Evolutionary conservation across 37 sponge, comb jelly and placozoan genomes (phyloP), one percentile per base, ranked within the genome.

Genomic region (Ianthella basta): DNA sequence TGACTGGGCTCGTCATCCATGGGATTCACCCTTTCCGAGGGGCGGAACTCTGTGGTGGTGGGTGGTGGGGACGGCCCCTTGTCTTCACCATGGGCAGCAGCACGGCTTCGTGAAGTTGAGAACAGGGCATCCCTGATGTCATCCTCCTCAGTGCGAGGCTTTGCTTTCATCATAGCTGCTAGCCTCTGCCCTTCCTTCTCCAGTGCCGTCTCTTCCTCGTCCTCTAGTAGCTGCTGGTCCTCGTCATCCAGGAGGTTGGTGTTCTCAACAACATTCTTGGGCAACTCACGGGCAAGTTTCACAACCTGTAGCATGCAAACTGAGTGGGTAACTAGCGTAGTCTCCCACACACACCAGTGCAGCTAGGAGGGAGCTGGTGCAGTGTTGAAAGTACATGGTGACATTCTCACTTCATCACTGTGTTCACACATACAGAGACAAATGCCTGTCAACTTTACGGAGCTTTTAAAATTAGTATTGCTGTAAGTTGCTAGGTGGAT

Each of bases 261-360:
- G 53, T n/a, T 44, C 24, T 75, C 78, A 15, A 75, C n/a, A 18
- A 23, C 78, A 38, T 50, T 53, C n/a, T 19, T 53, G 37, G 78
- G 78, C 61, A 91, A 55, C 56, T 87, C 89, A 21, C 88, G 75
- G 37, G 85, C 89, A 38, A 91, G 56, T 55, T 91, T 91, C 13
- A 89, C 91, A 60, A 91, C 44, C 91, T 91, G 27, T 20, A 38
- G 33, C 27, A 55, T 44, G 50, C 50, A 44, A 44, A 40, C 32
- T 14, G 27, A n/a, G n/a, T 1, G 34, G 34, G 66, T 8, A 44
- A 8, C 50, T 8, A 44, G 50, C 50, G 8, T 8, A 10, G 50
- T 10, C 50, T 44, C 50, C 50, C 8, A 8, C 8, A 10, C 50
- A 44, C 50, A 44, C 50, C n/a, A n/a, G n/a, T n/a, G n/a, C 6